Percentiles rank a stretch among this genome's conserved stretches.
These are phyloP conservation scores for Hofmannophila pseudospretella DNA, from an alignment of 2,888 invertebrate species.

Conservation along the genomic window DNA sequence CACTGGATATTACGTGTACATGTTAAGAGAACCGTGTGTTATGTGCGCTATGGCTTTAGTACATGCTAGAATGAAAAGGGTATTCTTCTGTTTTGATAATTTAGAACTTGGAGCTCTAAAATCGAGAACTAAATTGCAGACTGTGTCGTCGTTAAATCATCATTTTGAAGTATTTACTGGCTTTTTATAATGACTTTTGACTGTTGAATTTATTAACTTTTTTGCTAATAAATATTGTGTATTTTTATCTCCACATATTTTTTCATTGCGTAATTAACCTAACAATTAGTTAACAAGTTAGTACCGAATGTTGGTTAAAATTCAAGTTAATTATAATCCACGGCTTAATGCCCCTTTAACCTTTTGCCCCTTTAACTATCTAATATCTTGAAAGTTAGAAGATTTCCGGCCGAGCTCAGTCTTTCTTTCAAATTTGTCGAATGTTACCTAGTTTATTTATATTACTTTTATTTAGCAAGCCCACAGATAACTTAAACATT, in stretches of 20 bases:
- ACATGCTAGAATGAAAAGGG: slow-evolving; percentile 89
- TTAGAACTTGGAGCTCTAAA: slow-evolving; percentile 82
- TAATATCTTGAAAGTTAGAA: too few species aligned
- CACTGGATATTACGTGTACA: slow-evolving; percentile 91
- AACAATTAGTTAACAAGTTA: too few species aligned
- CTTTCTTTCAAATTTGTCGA: too few species aligned
- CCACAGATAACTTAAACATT: too few species aligned
- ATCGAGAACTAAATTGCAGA: slow-evolving; percentile 85
- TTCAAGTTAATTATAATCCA: too few species aligned
- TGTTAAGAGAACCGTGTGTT: slow-evolving; percentile 91
- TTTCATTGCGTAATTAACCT: too few species aligned
- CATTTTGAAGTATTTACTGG: slow-evolving; percentile 91
- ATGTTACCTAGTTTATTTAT: too few species aligned
- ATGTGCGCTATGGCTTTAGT: slow-evolving; percentile 98
- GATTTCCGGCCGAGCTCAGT: too few species aligned
- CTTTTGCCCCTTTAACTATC: too few species aligned
- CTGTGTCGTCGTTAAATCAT: slow-evolving; percentile 90
- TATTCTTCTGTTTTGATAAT: slow-evolving; percentile 84
- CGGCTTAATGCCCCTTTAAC: too few species aligned
- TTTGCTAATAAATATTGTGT: neutral
- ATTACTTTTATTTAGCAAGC: too few species aligned
- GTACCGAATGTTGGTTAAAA: too few species aligned
- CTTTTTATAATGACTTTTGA: slow-evolving; percentile 58
- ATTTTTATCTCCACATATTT: slow-evolving; percentile 22
- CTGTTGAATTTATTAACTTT: slow-evolving; percentile 1